Conservation (phyloP, 2,797 vertebrate genomes). For the Danio kyathit region DNA sequence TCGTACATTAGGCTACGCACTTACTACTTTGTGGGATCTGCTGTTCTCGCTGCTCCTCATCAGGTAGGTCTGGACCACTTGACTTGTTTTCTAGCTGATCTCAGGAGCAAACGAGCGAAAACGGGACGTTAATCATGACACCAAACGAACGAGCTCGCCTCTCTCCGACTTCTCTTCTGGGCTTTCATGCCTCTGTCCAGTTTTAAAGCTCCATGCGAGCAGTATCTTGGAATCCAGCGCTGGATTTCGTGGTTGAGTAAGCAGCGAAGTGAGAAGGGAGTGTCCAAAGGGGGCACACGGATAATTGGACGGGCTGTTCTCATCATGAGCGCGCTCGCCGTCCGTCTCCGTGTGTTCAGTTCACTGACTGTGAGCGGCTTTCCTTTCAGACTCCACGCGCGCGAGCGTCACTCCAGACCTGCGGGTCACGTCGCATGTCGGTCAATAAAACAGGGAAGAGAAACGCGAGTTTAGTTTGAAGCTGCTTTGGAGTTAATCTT, state of each 20-base stretch:
- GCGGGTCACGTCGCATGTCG: neutral
- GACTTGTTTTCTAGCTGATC: conserved; percentile 23
- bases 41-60: conserved; percentile 55
- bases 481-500: neutral
- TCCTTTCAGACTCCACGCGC: neutral
- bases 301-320: conserved; percentile 44
- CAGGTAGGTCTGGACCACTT: conserved; percentile 34
- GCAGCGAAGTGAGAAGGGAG: conserved; percentile 49
- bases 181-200: conserved; percentile 33
- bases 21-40: conserved; percentile 56
- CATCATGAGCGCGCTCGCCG: conserved; percentile 21
- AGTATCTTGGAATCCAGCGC: conserved; percentile 49
- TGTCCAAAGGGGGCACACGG: conserved; percentile 36
- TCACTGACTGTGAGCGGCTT: conserved; percentile 1
- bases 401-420: neutral
- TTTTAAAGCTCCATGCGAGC: conserved; percentile 56
- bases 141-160: conserved; percentile 20
- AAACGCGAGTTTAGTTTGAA: neutral
- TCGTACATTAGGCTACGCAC: conserved; percentile 10
- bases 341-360: neutral
- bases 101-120: conserved; percentile 28
- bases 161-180: conserved; percentile 43
- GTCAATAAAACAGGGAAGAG: neutral
- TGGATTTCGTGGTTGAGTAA: conserved; percentile 55
- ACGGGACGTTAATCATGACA: conserved; percentile 28